phyloP scores from a whole-genome alignment of 2,888 invertebrate genomes.

The Drosophila mimica region DNA sequence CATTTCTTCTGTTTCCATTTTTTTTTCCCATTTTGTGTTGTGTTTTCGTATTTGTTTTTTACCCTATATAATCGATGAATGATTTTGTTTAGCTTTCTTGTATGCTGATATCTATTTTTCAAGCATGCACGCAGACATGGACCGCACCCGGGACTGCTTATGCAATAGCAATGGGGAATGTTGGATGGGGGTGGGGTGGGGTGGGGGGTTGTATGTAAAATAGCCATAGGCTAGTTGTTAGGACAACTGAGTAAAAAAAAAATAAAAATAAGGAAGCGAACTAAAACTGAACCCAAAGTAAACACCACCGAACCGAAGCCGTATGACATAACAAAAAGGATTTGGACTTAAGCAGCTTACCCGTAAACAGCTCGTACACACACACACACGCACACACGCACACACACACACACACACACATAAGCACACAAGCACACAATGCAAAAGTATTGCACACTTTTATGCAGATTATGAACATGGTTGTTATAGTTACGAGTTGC shows the following conservation, averaged over 20 bases:
- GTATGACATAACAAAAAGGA: constrained; percentile 75
- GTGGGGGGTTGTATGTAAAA: constrained; percentile 51
- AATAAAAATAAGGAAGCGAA: constrained; percentile 15
- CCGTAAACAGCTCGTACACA: constrained; percentile 58
- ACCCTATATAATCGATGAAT: constrained; percentile 69
- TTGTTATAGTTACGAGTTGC: constrained; percentile 49
- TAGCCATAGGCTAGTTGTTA: constrained; percentile 58
- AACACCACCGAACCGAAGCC: constrained; percentile 45
- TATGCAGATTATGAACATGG: constrained; percentile 71
- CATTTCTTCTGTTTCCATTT: constrained; percentile 1
- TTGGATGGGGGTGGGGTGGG: rapidly evolving
- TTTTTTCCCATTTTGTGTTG: background rate
- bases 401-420: constrained; percentile 8
- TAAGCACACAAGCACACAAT: constrained; percentile 5
- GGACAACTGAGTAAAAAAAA: constrained; percentile 44
- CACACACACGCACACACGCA: constrained; percentile 18
- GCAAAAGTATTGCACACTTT: constrained; percentile 66
- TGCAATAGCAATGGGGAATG: background rate
- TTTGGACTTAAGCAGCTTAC: constrained; percentile 75
- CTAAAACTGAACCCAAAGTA: constrained; percentile 15
- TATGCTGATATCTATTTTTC: constrained; percentile 45
- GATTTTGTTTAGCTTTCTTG: constrained; percentile 69
- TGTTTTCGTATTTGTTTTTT: constrained; percentile 3
- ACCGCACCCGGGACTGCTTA: constrained; percentile 26
- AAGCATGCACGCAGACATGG: constrained; percentile 25